Percentiles rank a stretch among this genome's conserved stretches.
phyloP scores from a whole-genome alignment of 2,888 invertebrate genomes.

The Podotricha telesiphe region DNA sequence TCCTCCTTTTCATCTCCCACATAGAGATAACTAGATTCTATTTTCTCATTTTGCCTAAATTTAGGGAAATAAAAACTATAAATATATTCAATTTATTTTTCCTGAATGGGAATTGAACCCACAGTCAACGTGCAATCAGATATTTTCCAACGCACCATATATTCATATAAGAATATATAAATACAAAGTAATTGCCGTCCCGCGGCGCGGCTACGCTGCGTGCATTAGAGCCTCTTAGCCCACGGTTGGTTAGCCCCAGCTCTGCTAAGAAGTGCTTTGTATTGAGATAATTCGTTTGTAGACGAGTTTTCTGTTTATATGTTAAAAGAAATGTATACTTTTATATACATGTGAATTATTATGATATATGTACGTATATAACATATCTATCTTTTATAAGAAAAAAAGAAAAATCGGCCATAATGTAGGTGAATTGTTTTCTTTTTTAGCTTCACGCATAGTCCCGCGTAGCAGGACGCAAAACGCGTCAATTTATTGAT shows the following conservation, averaged over 20 bases:
- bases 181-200: constrained; percentile 28
- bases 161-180: constrained; percentile 17
- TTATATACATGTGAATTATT: background rate
- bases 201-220: constrained; percentile 37
- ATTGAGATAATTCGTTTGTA: constrained; percentile 25
- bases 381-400: too few species aligned
- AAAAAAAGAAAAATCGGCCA: too few species aligned
- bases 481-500: too few species aligned
- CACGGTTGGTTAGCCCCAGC: constrained; percentile 43
- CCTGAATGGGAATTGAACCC: background rate
- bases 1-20: too few species aligned
- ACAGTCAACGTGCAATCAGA: background rate
- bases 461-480: too few species aligned
- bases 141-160: background rate
- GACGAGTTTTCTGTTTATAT: constrained; percentile 9
- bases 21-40: too few species aligned
- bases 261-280: constrained; percentile 32
- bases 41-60: too few species aligned
- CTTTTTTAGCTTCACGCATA: too few species aligned
- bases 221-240: constrained; percentile 39
- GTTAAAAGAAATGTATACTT: constrained; percentile 1
- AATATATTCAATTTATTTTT: too few species aligned
- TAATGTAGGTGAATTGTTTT: too few species aligned
- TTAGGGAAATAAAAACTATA: too few species aligned
- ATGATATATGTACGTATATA: background rate